phyloP scores from a whole-genome alignment of 2,888 invertebrate genomes.

The Latheticus oryzae region DNA sequence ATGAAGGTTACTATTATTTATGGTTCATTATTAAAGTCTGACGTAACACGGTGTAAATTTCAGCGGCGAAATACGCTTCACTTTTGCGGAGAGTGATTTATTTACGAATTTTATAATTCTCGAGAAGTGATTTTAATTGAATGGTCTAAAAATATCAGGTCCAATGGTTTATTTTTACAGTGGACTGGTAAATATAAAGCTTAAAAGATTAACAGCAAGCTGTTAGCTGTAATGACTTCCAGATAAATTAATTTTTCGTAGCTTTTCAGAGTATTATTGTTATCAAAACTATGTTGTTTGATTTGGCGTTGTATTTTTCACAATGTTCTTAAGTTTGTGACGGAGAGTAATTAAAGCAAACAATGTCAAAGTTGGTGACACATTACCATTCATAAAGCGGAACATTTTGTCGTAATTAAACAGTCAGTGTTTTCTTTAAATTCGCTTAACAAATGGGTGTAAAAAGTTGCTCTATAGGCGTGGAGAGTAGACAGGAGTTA shows the following conservation, averaged over 20 bases:
- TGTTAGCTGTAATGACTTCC: slow-evolving; percentile 7
- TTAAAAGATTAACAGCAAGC: slow-evolving; percentile 3
- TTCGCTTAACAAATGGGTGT: slow-evolving; percentile 48
- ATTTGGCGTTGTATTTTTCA: slow-evolving; percentile 4
- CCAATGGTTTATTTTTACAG: not conserved
- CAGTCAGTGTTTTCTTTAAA: slow-evolving; percentile 50
- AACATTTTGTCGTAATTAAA: slow-evolving; percentile 49
- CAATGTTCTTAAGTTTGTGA: slow-evolving; percentile 19
- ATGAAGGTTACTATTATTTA: slow-evolving; percentile 47
- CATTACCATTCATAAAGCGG: slow-evolving; percentile 39
- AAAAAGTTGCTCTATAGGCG: slow-evolving; percentile 47
- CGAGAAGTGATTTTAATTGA: slow-evolving; percentile 14
- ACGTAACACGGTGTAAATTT: slow-evolving; percentile 40
- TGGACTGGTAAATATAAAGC: not conserved
- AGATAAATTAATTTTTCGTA: slow-evolving; percentile 26
- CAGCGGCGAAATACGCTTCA: too few species aligned
- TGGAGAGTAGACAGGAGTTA: slow-evolving; percentile 48
- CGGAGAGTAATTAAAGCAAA: slow-evolving; percentile 35
- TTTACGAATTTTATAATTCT: too few species aligned
- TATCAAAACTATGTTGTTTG: too few species aligned
- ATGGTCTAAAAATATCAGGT: slow-evolving; percentile 14
- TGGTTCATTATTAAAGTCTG: slow-evolving; percentile 44
- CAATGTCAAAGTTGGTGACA: slow-evolving; percentile 39
- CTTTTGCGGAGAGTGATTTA: not conserved
- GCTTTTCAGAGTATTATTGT: too few species aligned